Evolutionary conservation across 2,113 vertebrate species (phyloP).

Genomic region (Albula glossodonta): DNA sequence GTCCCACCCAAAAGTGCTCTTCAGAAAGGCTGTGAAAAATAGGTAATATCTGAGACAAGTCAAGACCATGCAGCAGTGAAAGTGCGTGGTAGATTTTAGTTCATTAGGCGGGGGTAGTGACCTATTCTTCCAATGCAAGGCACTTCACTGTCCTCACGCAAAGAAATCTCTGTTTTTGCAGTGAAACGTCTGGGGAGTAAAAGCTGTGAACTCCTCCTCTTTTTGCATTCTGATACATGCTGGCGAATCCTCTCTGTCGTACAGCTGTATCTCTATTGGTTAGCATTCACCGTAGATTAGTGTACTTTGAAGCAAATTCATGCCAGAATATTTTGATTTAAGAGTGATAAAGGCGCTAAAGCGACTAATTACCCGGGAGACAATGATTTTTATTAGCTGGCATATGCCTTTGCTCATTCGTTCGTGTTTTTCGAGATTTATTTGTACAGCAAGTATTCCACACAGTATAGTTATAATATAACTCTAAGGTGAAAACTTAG

Average conservation of each 20-base stretch:
- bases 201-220: conserved; percentile 34
- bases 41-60: not conserved
- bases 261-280: not conserved
- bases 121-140: conserved; percentile 43
- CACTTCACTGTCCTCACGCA: conserved; percentile 36
- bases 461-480: not conserved
- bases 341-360: no score
- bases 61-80: not conserved
- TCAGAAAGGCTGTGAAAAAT: conserved; percentile 1
- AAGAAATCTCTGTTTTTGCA: conserved; percentile 39
- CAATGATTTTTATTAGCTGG: not conserved
- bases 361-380: not conserved
- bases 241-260: conserved; percentile 15
- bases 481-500: not conserved
- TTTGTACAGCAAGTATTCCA: not conserved
- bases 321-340: not conserved
- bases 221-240: conserved; percentile 26
- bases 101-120: conserved; percentile 19
- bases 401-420: not conserved
- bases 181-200: conserved; percentile 50
- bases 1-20: not conserved
- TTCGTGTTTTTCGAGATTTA: not conserved
- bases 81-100: conserved; percentile 16
- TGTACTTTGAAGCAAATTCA: not conserved
- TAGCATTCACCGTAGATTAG: not conserved